Conservation (phyloP, 1,140 invertebrate species). For the Trichoplusia ni region DNA sequence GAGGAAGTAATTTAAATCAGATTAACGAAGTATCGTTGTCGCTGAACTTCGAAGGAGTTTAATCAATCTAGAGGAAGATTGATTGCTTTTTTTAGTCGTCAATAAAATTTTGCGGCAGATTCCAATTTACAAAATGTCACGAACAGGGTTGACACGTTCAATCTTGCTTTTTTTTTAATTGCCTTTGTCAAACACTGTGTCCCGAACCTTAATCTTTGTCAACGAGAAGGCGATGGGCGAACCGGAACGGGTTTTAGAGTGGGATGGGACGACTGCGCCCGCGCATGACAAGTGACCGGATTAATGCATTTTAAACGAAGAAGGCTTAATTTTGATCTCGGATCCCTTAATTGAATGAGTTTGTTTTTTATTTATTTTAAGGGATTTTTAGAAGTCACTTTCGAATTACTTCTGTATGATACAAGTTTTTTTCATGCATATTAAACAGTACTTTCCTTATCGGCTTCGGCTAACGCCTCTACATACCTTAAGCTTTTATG, state of each 20-base stretch:
- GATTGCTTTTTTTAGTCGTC: conserved; percentile 31
- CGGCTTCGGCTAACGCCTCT: conserved; percentile 3
- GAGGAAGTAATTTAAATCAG: conserved; percentile 34
- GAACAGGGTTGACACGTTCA: conserved; percentile 46
- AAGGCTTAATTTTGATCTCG: conserved; percentile 78
- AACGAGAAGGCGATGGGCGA: conserved; percentile 52
- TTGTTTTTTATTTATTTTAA: conserved; percentile 50
- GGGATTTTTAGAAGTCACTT: conserved; percentile 22
- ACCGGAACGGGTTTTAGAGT: conserved; percentile 73
- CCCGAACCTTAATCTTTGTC: conserved; percentile 69
- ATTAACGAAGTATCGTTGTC: conserved; percentile 15
- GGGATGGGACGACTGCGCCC: conserved; percentile 54
- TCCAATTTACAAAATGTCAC: conserved; percentile 59
- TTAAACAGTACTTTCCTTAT: neutral
- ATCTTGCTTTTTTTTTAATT: conserved; percentile 55
- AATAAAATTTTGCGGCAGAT: conserved; percentile 42
- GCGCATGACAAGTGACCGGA: conserved; percentile 78
- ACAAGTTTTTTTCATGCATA: neutral
- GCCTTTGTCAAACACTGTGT: conserved; percentile 54
- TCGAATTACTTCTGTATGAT: conserved; percentile 18
- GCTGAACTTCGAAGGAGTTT: conserved; percentile 19
- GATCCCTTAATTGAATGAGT: conserved; percentile 73
- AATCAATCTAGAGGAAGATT: conserved; percentile 38
- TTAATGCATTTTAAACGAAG: conserved; percentile 80
- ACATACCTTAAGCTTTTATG: conserved; percentile 16